Conservation (phyloP, 2,113 vertebrate genomes). For the Nesogale talazaci region DNA sequence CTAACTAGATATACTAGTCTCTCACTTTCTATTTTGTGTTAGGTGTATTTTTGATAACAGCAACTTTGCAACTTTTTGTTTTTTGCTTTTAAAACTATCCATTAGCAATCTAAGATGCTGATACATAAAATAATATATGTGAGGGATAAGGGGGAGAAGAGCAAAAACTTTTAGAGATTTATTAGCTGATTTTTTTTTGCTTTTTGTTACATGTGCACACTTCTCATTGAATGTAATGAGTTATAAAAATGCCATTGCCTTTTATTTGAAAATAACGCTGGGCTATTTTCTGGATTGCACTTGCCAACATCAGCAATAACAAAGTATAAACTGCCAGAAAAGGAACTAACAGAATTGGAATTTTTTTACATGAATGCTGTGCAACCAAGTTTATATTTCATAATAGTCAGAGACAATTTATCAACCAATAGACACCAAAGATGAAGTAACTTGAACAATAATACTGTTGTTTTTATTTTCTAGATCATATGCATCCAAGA, state of each 20-base stretch:
- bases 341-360: not conserved
- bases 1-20: not conserved
- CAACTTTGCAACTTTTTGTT: not conserved
- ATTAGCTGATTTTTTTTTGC: slow-evolving; percentile 7
- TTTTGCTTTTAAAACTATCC: not conserved
- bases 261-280: not conserved
- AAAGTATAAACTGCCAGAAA: not conserved
- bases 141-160: not conserved
- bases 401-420: not conserved
- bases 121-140: slow-evolving; percentile 15
- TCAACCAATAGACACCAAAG: not conserved
- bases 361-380: not conserved
- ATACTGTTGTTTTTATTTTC: not conserved
- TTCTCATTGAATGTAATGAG: not conserved
- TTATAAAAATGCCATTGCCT: not conserved
- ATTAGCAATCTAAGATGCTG: not conserved
- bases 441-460: not conserved
- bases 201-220: not conserved
- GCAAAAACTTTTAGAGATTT: not conserved
- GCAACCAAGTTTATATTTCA: not conserved
- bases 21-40: not conserved
- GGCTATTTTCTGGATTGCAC: not conserved
- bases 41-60: not conserved
- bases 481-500: not conserved
- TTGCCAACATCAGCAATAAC: not conserved